Evolutionary conservation across 2,797 vertebrate genomes (phyloP), one percentile per base, ranked within the genome.

Genomic region (Sciurus carolinensis): DNA sequence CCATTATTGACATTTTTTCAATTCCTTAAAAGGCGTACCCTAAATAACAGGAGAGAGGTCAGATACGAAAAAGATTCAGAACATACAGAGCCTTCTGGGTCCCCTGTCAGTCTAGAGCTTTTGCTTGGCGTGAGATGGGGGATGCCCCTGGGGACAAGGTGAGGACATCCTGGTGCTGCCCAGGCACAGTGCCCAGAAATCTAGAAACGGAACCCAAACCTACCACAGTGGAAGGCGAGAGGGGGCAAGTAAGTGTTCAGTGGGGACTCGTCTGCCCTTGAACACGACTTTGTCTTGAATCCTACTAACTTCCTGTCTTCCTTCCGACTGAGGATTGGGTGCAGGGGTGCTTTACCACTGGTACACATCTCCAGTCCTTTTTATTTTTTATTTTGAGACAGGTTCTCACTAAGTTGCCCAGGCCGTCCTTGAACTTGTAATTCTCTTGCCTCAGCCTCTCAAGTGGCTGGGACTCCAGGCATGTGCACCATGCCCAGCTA

Each of bases 81-180:
- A 30, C 6, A 5, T 7, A 10, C 2, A 6, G 39, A 73, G 20
- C 18, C n/a, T 66, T 83, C 82, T 67, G 82, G 88, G 77, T 39
- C 62, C 67, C 18, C 54, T 6, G 33, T 39, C 54, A 17, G 9
- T 8, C 44, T 54, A 5, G 1, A 44, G 33, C 59, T 73, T 42
- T 59, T 20, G 30, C 52, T 26, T 1, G 20, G 28, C n/a, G 30
- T 39, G 54, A 36, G 57, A 6, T 44, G 39, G 83, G 57, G 30
- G 69, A 13, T 30, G 2, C 7, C 6, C 5, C 5, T 2, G 39
- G n/a, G 64, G 24, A 8, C 2, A 20, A 9, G 5, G 28, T 1
- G 22, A 2, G 8, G n/a, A 12, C 42, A 12, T 2, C 3, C 0
- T 3, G 13, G 30, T 50, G 5, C 50, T 30, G 18, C 36, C n/a